Conservation (phyloP, 2,888 invertebrate species). For the Dioctria linearis region DNA sequence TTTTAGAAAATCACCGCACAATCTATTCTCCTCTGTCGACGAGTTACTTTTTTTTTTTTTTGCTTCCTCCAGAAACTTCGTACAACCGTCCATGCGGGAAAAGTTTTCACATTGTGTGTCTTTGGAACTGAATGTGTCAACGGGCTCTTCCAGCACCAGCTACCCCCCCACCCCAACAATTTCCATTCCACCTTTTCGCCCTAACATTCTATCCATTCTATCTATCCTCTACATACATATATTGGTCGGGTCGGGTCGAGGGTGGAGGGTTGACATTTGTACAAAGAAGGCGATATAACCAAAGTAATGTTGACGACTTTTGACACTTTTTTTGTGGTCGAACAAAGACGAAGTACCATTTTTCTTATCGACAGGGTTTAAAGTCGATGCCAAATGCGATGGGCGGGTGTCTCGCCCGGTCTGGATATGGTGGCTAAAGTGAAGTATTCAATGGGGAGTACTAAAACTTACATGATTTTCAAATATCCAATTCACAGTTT, state of each 20-base stretch:
- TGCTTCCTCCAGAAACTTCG: conserved; percentile 1
- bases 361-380: conserved; percentile 47
- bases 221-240: no score
- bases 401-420: background rate
- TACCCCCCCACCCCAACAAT: background rate
- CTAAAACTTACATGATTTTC: conserved; percentile 42
- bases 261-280: conserved; percentile 11
- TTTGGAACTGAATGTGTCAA: conserved; percentile 5
- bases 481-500: conserved; percentile 49
- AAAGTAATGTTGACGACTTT: conserved; percentile 51
- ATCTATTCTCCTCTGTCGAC: conserved; percentile 24
- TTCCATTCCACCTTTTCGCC: no score
- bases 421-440: background rate
- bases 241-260: no score
- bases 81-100: conserved; percentile 24
- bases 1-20: conserved; percentile 56
- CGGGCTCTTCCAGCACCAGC: background rate
- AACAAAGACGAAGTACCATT: conserved; percentile 41
- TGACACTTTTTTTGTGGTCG: conserved; percentile 41
- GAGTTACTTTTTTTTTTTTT: conserved; percentile 40
- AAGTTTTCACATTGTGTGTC: conserved; percentile 33
- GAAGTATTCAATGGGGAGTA: conserved; percentile 29
- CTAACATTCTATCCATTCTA: no score
- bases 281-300: conserved; percentile 41
- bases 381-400: conserved; percentile 29